Base-by-base conservation (phyloP, 2,797 vertebrate species). In the Onychomys leucogaster region DNA sequence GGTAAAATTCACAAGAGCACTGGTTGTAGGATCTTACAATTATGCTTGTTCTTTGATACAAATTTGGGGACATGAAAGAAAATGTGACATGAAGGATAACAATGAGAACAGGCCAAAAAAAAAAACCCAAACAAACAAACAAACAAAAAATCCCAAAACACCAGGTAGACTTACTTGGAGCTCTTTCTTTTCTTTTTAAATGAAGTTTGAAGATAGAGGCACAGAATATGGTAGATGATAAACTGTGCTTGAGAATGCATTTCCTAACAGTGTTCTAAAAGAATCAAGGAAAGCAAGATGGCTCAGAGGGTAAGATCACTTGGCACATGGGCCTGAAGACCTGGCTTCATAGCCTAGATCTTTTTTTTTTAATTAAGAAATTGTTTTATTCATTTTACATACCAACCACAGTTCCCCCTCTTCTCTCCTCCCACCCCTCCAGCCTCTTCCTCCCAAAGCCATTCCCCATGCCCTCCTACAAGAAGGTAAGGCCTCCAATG, bases 11-110 rank as follows among this genome's bases (percentile, higher is more conserved):
- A 88, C 37, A 10, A 90, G 9, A 92, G 67, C 11, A 46, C 27
- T 84, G 57, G n/a, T 71, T 90, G 23, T 41, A 65, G 12, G 71
- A 25, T 87, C 86, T 16, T 88, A 73, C 34, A 13, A 49, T 17
- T 94, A 80, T 80, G 43, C 57, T 88, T 90, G 34, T 76, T 96
- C 80, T 85, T 96, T 95, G 75, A 37, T 83, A 78, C 85, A 92
- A 29, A 63, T 88, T 82, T 92, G 67, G 17, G 34, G 19, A 88
- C 37, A 94, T 85, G 91, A 88, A 94, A 91, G 65, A 91, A 32
- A 85, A 19, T 75, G 29, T 81, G 57, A 92, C n/a, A 63, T 21
- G 37, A 92, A 29, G 63, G 67, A 88, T 94, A 95, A 71, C 59
- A 88, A 77, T 78, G 43, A 96, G 29, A 90, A 59, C 32, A 86